Base-by-base conservation (phyloP, 2,797 vertebrate genomes). In the Alfaro cultratus region DNA sequence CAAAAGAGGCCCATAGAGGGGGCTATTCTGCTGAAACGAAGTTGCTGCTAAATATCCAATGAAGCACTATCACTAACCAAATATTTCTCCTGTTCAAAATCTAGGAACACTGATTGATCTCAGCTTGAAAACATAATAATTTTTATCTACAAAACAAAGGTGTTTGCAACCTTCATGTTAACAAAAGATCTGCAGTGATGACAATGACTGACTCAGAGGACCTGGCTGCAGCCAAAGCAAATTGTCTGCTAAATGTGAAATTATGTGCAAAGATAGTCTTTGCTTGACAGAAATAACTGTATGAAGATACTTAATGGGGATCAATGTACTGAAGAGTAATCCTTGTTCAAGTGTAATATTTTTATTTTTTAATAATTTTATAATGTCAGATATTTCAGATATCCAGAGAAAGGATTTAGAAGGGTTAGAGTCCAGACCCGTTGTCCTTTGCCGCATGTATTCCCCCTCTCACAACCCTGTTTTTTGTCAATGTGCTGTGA, bases 21-120 rank as follows among this genome's bases (percentile, higher is more conserved):
- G 47, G 83, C 39, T 82, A 29, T 81, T 82, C 70, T 81, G 68
- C 51, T 78, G 36, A 75, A 70, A 83, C 76, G 51, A 86, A 67
- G 83, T 49, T 76, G 75, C 23, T 57, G 51, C 12, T 57, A 43
- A n/a, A n/a, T 41, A 29, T 71, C 36, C 39, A 43, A 13, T 43
- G 23, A 70, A n/a, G 43, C 41, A 11, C 5, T n/a, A 8, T 70
- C 23, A 15, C 23, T 13, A 70, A n/a, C 23, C 23, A 43, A 77
- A 39, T 74, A 23, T 74, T 70, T 47, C 23, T 72, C 31, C 57
- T 43, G 11, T 16, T 64, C 70, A 67, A 53, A 79, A 86, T 67
- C 4, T 46, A 70, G 78, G 13, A n/a, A 23, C 36, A 31, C 75
- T 75, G 21, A 71, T 77, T 31, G 60, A 5, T 26, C n/a, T 45